Base-by-base conservation (phyloP, 2,113 vertebrate species). In the Lathamus discolor region DNA sequence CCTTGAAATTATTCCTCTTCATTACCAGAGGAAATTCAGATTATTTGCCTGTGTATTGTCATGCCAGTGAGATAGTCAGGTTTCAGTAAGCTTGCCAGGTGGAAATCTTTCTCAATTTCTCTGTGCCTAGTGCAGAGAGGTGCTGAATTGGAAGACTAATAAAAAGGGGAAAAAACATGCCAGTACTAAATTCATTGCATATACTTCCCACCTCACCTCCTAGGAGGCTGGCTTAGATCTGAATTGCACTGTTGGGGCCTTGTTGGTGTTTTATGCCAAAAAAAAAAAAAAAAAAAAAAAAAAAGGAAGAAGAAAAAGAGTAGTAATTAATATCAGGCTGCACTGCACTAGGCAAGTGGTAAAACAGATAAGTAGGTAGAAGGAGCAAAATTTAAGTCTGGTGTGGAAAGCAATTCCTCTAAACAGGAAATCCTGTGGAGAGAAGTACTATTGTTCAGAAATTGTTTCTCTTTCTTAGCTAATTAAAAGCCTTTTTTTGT, bases 391-490 rank as follows among this genome's bases (percentile, higher is more conserved):
- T 69, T 59, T 8, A 76, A 8, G 72, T 93, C 8, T 46, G 49
- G 39, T 76, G 52, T 82, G 67, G 66, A 92, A 96, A 82, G 80
- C 67, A 95, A 37, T 84, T 92, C 35, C 73, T 92, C 57, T 90
- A 75, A 95, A 93, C 77, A 88, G 88, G 90, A 96, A 93, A 94
- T 95, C 91, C 86, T 73, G 66, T 83, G 76, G 88, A 81, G 88
- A 88, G 51, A 81, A 93, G 74, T 72, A 55, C 29, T 33, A 86
- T 90, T 95, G 73, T 95, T 86, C 88, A 62, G 72, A 62, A 88
- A 64, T 84, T 93, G 43, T 69, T 92, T 92, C 64, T 93, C 52
- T 64, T 72, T 92, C 76, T 89, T 93, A 49, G 28, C 62, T 93
- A 95, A 96, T 96, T 95, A 86, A 66, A 82, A 88, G 39, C 0